Base-by-base conservation (phyloP, 1,140 invertebrate genomes). In the Himalopsyche phryganea region DNA sequence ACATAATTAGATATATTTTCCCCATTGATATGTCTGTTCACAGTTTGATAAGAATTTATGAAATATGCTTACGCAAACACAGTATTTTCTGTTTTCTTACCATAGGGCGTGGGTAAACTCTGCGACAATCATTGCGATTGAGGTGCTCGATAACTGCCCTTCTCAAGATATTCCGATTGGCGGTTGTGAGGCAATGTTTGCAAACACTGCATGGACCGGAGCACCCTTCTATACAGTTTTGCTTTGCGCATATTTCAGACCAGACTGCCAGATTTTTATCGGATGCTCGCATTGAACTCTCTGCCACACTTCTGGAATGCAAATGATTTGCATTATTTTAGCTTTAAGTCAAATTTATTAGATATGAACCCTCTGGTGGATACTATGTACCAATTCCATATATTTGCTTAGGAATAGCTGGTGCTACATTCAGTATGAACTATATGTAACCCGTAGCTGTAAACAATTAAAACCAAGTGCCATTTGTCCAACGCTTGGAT, bases 241-340 rank as follows among this genome's bases (percentile, higher is more conserved):
- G 69, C 42, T 69, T 77, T 17, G 71, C 65, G 69, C 94, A 96
- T 56, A 84, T 70, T 38, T 89, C 82, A 0, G 89, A 81, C 66
- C 85, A 85, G 0, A 92, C 89, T 1, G 84, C 81, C 45, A 96
- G 75, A 70, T 95, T 93, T 72, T 90, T 91, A 23, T 86, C 80
- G 6, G 90, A 84, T 60, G 86, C 74, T 83, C 92, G 90, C 54
- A 84, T 81, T 51, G 80, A 70, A 19, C 81, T 79, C 57, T 74
- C 71, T 54, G 68, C 54, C 50, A 45, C 69, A 55, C 50, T 76
- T 72, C 69, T 75, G 52, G 60, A 71, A 69, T 56, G 59, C 7
- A 32, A 42, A 50, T 15, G 0, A 38, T 10, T 33, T 9, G 17
- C 9, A 13, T 5, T 40, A 6, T 35, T n/a, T 35, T 7, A 35